Base-by-base conservation (phyloP, 2,888 invertebrate species). In the Apodemia mormo region DNA sequence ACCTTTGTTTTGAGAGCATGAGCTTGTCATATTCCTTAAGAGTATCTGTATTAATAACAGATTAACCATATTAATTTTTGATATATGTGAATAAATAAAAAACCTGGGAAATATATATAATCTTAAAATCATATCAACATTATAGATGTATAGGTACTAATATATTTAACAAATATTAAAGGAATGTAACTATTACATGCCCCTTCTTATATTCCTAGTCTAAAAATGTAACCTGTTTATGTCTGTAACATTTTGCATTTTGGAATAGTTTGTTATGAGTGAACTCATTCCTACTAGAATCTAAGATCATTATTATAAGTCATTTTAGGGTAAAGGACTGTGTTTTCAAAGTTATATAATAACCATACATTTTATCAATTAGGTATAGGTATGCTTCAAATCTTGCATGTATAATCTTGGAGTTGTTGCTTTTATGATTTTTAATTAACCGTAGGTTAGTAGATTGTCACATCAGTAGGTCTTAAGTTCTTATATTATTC, bases 261-360 rank as follows among this genome's bases (percentile, higher is more conserved):
- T 70, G 70, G 70, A 71, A 68, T 77, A 67, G 72, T 78, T 80
- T 79, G 79, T 80, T 81, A 80, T 82, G 81, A 78, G 83, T 75
- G 73, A 73, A 75, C 84, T 87, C 83, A 87, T 88, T 88, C 85
- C 85, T 77, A 85, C 81, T 74, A 64, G 64, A 14, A 73, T 69
- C 74, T 78, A 76, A 77, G 75, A 78, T 81, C 78, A 79, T 78
- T 81, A 81, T 70, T 79, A 45, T 79, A 77, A 79, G 77, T 75
- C 74, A 67, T 72, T 58, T 61, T 61, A 61, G 29, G 33, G 61
- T 61, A 61, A 37, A 14, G 61, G 64, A 64, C 37, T 64, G 64
- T 58, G 58, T 64, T 64, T 33, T 64, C 37, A 9, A 37, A 64
- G 33, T 64, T 64, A 37, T 61, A 61, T n/a, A 64, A n/a, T 64